Conservation (phyloP, 1,140 invertebrate genomes). For the Scaptomyza hsui region DNA sequence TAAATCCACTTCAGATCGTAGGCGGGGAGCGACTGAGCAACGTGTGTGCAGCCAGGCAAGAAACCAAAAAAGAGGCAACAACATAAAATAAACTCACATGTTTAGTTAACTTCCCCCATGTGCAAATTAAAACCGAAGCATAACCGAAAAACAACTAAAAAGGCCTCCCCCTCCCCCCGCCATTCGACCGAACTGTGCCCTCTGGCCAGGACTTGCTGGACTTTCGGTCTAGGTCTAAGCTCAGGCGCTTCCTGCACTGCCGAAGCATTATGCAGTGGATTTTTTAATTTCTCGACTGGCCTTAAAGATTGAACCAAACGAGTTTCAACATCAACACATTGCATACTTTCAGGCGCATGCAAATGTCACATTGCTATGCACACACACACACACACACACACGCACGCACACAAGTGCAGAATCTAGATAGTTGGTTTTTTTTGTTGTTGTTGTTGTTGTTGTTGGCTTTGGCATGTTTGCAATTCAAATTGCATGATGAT, state of each 20-base stretch:
- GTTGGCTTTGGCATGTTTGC: slow-evolving; percentile 50
- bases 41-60: slow-evolving; percentile 44
- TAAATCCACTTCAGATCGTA: background rate
- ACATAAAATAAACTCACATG: slow-evolving; percentile 77
- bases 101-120: slow-evolving; percentile 71
- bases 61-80: slow-evolving; percentile 44
- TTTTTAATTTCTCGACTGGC: slow-evolving; percentile 43
- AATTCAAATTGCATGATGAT: slow-evolving; percentile 64
- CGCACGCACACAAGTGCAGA: slow-evolving; percentile 10
- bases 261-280: slow-evolving; percentile 38
- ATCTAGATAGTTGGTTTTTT: slow-evolving; percentile 27
- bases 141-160: slow-evolving; percentile 62
- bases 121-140: slow-evolving; percentile 75
- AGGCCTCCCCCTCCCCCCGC: background rate
- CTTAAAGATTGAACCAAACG: slow-evolving; percentile 47
- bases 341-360: slow-evolving; percentile 74
- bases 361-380: slow-evolving; percentile 73
- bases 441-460: slow-evolving; percentile 24
- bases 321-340: slow-evolving; percentile 44
- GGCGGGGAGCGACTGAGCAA: slow-evolving; percentile 11
- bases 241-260: slow-evolving; percentile 36
- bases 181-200: slow-evolving; percentile 1
- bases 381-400: slow-evolving; percentile 11
- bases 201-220: slow-evolving; percentile 18
- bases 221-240: background rate